Base-by-base conservation (phyloP, 2,113 vertebrate species). In the Tupaia chinensis region DNA sequence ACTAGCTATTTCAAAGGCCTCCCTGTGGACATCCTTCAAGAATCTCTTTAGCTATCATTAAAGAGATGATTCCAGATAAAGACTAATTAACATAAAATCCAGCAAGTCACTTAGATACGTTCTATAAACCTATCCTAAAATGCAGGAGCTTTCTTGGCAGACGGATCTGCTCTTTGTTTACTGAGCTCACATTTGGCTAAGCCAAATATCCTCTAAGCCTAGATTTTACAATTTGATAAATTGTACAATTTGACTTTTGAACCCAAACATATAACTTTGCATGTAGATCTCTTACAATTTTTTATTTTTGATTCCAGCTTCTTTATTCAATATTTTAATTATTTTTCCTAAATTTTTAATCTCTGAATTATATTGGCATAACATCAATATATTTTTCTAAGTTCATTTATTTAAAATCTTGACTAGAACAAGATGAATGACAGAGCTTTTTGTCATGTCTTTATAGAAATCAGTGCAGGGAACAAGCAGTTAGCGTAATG, bases 1-100 rank as follows among this genome's bases (percentile, higher is more conserved):
- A 81, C 68, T 69, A 32, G 14, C 17, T 81, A 56, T 85, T 93
- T 83, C 53, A 81, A 78, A 94, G 13, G 78, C 70, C 63, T 90
- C 83, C 78, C 29, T 85, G 53, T 73, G n/a, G 61, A 73, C 15
- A 20, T 15, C 60, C 76, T 79, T 86, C 44, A 94, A 73, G 87
- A 94, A 87, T 80, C 29, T 60, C 72, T 89, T 89, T 83, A 86
- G 61, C 69, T 80, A 29, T 73, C n/a, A 32, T 81, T 60, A 82
- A 93, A 66, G 17, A 89, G 74, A 87, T 66, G 84, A 84, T 81
- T 87, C 19, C 72, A 81, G 22, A 22, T 81, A 73, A 92, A 54
- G 81, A 94, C 87, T 95, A 80, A 95, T 77, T 87, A 92, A 68
- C 84, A 87, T 69, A 87, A 74, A 96, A 83, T 66, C 89, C 20